Evolutionary conservation across 1,140 invertebrate species (phyloP), one percentile per base, ranked within the genome.

Genomic region (Drosophila sturtevanti): DNA sequence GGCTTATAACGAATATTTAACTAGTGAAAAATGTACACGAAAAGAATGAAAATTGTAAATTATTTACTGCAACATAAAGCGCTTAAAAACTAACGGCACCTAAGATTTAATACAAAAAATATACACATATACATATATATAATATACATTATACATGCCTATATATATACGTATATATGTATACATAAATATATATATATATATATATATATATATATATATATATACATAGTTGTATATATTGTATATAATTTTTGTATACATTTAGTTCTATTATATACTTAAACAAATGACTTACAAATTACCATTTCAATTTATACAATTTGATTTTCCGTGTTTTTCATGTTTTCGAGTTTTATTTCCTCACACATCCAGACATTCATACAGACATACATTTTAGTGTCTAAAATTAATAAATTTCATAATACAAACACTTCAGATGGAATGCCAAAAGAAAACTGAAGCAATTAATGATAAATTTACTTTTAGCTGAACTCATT

Each of bases 31-130:
- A 48, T 48, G 41, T 56, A 56, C 65, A 76, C 27, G 31, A 68
- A 72, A 67, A 41, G 41, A 48, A 48, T 21, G 41, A 48, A 48
- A 21, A 10, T 44, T 1, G 18, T 48, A 18, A 48, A 48, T 48
- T 48, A 48, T 48, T 48, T 44, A 9, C 67, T 84, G 79, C 76
- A 87, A 87, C 84, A 63, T 48, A 56, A 89, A 89, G 85, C 76
- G 24, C 84, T 82, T 87, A 48, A 89, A 73, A 63, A 18, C 82
- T 87, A 87, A 72, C 71, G 68, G 82, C 81, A 85, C 77, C 72
- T 85, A 77, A 73, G 60, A 77, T 35, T 85, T 76, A 82, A 72
- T 79, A 89, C 84, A 82, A 74, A 89, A 87, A 81, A 70, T 77
- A 87, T 81, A 78, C 67, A 66, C 54, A 56, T 44, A 66, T 38